A percentile compares a stretch with the other conserved stretches of the same genome.
Evolutionary conservation across 1,140 invertebrate species (phyloP).

Genomic region (Gonioctena quinquepunctata): DNA sequence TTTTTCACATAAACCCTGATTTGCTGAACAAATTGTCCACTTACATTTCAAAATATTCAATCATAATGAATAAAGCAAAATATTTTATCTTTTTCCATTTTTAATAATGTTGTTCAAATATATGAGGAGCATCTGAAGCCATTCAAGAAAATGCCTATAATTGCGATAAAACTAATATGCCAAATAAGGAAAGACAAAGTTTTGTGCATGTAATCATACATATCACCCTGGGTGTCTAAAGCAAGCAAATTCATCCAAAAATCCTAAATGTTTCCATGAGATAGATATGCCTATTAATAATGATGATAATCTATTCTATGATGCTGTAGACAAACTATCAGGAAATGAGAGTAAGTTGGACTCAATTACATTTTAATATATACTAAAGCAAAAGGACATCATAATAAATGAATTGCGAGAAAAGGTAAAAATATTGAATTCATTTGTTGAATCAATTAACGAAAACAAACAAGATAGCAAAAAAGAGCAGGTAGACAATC

Average conservation of each 20-base stretch:
- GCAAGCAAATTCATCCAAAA: background rate
- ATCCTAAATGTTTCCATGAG: background rate
- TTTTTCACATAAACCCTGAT: too few species aligned
- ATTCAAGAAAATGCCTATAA: background rate
- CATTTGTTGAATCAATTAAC: background rate
- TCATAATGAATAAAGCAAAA: too few species aligned
- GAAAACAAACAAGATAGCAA: slow-evolving; percentile 6
- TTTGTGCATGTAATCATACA: background rate
- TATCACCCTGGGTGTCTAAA: background rate
- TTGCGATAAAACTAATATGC: background rate
- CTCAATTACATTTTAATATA: background rate
- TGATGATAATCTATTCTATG: background rate
- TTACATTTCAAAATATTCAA: too few species aligned
- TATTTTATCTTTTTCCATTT: too few species aligned
- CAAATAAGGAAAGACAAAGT: background rate
- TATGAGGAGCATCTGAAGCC: too few species aligned
- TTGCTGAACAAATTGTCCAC: too few species aligned
- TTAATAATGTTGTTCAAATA: too few species aligned
- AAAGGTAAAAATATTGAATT: slow-evolving; percentile 3
- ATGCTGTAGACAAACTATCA: background rate
- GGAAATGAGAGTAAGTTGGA: background rate
- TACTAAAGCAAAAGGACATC: background rate
- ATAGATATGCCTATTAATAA: background rate
- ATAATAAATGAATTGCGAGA: background rate
- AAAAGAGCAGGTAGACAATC: slow-evolving; percentile 4